Evolutionary conservation across 1,140 invertebrate species (phyloP).

Genomic region (Ostrea edulis): DNA sequence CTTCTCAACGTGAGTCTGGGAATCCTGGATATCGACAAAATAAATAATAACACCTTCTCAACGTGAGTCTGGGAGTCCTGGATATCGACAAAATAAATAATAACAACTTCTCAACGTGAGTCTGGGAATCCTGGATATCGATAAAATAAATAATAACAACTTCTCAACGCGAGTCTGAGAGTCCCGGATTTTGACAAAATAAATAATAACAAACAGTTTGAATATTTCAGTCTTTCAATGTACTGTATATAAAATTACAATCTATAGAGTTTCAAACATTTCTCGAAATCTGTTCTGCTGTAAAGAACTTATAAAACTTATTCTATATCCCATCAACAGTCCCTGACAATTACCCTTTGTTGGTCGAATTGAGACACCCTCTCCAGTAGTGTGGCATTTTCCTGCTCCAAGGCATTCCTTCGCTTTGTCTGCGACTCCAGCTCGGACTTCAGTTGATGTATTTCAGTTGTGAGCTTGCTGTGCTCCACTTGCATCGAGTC

Average conservation of each 20-base stretch:
- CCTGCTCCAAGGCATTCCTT: conserved; percentile 68
- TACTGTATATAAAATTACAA: no score
- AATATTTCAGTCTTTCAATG: no score
- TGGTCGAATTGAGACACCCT: conserved; percentile 68
- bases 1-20: conserved; percentile 69
- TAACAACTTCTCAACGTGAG: conserved; percentile 68
- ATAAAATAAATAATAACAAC: conserved; percentile 28
- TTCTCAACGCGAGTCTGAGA: conserved; percentile 70
- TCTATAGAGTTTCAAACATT: no score
- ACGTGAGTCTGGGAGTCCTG: conserved; percentile 70
- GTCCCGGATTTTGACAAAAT: conserved; percentile 52
- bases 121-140: conserved; percentile 63
- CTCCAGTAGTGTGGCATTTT: conserved; percentile 72
- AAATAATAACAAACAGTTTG: no score
- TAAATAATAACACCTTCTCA: conserved; percentile 63
- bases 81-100: not conserved
- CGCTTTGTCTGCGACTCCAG: conserved; percentile 62
- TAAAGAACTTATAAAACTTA: not conserved
- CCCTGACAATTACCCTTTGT: conserved; percentile 64
- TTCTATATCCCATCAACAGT: not conserved
- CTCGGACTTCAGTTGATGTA: conserved; percentile 70
- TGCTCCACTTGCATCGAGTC: conserved; percentile 71
- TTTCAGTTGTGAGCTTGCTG: conserved; percentile 67
- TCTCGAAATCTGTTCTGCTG: not conserved
- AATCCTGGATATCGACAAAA: conserved; percentile 54